phyloP scores from a whole-genome alignment of 1,140 invertebrate genomes.

The Cyclargus thomasi region DNA sequence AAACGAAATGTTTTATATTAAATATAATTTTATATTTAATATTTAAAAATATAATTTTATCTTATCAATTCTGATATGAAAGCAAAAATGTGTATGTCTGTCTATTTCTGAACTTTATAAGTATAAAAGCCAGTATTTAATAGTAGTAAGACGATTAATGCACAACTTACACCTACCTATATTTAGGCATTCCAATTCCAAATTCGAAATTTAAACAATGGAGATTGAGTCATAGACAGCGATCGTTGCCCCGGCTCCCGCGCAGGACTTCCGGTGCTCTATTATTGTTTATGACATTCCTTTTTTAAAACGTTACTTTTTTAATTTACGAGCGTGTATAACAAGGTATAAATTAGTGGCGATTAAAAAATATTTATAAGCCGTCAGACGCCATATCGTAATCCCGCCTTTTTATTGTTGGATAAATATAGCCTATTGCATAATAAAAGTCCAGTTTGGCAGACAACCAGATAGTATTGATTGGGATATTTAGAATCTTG shows the following conservation, averaged over 20 bases:
- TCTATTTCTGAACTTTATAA: no score
- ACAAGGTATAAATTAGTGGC: neutral
- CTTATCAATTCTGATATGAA: no score
- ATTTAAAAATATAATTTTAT: no score
- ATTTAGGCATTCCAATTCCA: neutral
- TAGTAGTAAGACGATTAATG: no score
- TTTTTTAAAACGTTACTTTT: neutral
- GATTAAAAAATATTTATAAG: neutral
- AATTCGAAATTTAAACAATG: constrained; percentile 32
- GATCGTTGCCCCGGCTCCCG: constrained; percentile 53
- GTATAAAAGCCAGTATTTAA: no score
- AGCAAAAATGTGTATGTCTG: no score
- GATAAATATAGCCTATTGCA: neutral
- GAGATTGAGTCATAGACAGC: constrained; percentile 32
- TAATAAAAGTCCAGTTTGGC: neutral
- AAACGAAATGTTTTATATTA: no score
- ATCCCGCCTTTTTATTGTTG: neutral
- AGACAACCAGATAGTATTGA: neutral
- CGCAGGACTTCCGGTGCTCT: constrained; percentile 23
- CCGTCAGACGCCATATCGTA: neutral
- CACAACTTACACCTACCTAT: neutral
- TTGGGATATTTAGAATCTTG: neutral
- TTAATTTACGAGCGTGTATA: neutral
- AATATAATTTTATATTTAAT: no score
- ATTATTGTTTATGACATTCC: constrained; percentile 3